Base-by-base conservation (phyloP, 30 jellyfish, hydroid and myxozoan genomes). In the Pseudorhiza aurosa region DNA sequence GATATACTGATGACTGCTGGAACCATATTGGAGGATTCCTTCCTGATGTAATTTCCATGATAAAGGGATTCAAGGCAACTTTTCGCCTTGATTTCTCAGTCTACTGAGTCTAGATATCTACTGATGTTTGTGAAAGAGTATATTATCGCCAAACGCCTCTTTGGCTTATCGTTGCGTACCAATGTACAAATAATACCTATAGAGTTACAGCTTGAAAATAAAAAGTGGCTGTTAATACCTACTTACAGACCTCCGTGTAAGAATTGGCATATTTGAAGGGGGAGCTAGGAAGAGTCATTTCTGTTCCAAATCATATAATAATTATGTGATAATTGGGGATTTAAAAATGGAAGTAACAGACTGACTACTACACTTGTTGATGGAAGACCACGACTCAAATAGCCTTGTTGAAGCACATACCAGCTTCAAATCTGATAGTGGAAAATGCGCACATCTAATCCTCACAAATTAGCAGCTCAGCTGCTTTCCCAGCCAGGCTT, bases 201-300 rank as follows among this genome's bases (percentile, higher is more conserved):
- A 32, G 80, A 65, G 62, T 29, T 35, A 33, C 8, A 37, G 15
- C 32, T 65, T 22, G 37, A 62, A 43, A 65, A 37, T 18, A 39
- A 36, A 5, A 65, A 65, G 17, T 65, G 80, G 80, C 45, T 65
- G 21, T 37, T 65, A 43, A 28, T 65, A 32, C 44, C 80, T 5
- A 7, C 62, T 36, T 65, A 65, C 37, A 33, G 72, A 58, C 72
- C 72, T 58, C 72, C 84, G 27, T 32, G 68, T 29, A 77, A 70
- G 49, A 39, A 49, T 28, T 39, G 39, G 49, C 49, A 24, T 44
- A 32, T 39, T 40, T 39, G 22, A 40, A 32, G 60, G 70, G 4
- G 53, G 68, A 32, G 49, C 74, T 39, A 70, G 68, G 18, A 45
- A 32, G 84, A 70, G 58, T 39, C 77, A 40, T 46, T 46, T 10